These are phyloP conservation scores for Hemithea aestivaria DNA, from an alignment of 2,888 invertebrate species.

Conservation along the genomic window DNA sequence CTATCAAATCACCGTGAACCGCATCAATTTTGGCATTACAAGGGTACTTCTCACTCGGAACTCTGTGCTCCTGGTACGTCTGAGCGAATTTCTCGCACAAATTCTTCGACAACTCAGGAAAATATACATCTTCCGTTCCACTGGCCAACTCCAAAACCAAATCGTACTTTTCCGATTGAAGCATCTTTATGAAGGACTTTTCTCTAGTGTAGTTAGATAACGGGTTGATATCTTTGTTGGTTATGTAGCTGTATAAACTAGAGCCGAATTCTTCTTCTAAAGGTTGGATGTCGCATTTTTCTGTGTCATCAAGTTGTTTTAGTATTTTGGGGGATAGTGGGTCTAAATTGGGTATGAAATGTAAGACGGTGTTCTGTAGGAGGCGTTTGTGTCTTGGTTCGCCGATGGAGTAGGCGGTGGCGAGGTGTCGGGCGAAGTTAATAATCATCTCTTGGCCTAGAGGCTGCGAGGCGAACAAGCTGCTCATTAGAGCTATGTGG, in stretches of 20 bases:
- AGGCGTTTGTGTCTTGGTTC: conserved; percentile 83
- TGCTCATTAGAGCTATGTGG: conserved; percentile 90
- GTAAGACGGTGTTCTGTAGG: conserved; percentile 85
- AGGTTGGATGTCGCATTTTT: conserved; percentile 52
- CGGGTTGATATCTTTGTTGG: conserved; percentile 61
- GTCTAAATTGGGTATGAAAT: conserved; percentile 85
- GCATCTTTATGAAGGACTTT: conserved; percentile 81
- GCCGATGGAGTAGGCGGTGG: conserved; percentile 83
- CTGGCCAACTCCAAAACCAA: conserved; percentile 86
- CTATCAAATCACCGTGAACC: conserved; percentile 73
- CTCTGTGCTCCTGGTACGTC: conserved; percentile 62
- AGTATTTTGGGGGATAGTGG: conserved; percentile 50
- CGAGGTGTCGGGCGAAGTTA: conserved; percentile 89
- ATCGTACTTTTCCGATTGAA: conserved; percentile 84
- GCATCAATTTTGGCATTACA: conserved; percentile 40
- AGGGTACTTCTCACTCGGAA: conserved; percentile 50
- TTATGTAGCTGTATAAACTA: conserved; percentile 73
- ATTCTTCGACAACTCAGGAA: conserved; percentile 57
- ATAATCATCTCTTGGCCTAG: conserved; percentile 90
- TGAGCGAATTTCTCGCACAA: conserved; percentile 73
- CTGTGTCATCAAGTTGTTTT: conserved; percentile 44
- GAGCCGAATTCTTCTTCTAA: conserved; percentile 83
- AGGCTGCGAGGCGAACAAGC: conserved; percentile 89
- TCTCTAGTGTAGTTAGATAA: conserved; percentile 69
- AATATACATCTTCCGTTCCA: conserved; percentile 82